These are phyloP conservation scores for Parasteatoda tepidariorum DNA, from an alignment of 1,140 invertebrate species.

Conservation along the genomic window DNA sequence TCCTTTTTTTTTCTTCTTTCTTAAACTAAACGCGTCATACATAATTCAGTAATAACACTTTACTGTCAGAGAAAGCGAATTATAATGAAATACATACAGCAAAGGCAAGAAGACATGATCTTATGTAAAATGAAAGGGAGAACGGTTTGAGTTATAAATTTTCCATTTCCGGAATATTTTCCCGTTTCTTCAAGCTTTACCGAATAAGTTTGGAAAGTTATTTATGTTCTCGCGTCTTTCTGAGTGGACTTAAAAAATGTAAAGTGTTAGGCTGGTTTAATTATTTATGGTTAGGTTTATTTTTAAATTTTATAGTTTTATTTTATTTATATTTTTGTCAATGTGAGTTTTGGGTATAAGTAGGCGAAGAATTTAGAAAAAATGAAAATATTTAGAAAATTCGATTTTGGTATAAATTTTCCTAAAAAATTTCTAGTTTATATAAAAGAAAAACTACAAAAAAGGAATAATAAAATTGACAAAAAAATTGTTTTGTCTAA, in stretches of 20 bases:
- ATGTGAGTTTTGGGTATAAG: too few species aligned
- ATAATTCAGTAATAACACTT: conserved; percentile 11
- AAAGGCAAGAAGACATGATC: background rate
- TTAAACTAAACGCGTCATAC: background rate
- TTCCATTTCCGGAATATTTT: background rate
- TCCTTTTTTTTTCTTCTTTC: background rate
- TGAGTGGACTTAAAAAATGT: background rate
- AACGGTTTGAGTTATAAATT: background rate
- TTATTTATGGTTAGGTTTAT: too few species aligned
- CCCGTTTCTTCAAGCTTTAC: background rate
- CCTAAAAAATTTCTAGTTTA: too few species aligned
- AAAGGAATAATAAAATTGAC: too few species aligned
- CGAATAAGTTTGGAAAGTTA: background rate
- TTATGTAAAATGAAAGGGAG: background rate
- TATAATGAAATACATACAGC: background rate
- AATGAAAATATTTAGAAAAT: too few species aligned
- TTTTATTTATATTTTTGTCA: too few species aligned
- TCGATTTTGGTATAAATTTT: too few species aligned
- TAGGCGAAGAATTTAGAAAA: too few species aligned
- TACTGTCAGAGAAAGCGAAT: background rate
- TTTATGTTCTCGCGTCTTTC: background rate
- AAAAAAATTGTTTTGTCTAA: too few species aligned
- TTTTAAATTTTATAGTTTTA: too few species aligned
- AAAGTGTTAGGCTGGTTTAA: background rate
- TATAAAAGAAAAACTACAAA: too few species aligned